Evolutionary conservation across 2,797 vertebrate species (phyloP).

Genomic region (Discoglossus pictus): DNA sequence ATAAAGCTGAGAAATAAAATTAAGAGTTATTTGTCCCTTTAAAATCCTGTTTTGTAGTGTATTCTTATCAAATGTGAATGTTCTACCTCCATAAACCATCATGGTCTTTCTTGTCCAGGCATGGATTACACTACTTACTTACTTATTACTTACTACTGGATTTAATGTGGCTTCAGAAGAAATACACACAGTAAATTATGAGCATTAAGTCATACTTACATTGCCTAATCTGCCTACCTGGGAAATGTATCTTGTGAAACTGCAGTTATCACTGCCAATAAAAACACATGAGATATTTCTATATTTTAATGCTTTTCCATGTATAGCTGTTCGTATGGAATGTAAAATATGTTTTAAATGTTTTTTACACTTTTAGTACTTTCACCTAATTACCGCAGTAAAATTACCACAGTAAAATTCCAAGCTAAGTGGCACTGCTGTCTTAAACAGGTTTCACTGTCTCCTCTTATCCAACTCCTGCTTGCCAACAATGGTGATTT

Average conservation of each 20-base stretch:
- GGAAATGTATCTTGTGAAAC: constrained; percentile 20
- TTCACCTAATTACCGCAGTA: no score
- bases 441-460: constrained; percentile 18
- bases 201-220: constrained; percentile 4
- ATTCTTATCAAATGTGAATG: not conserved
- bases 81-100: constrained; percentile 6
- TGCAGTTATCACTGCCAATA: no score
- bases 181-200: no score
- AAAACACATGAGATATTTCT: constrained; percentile 5
- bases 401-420: no score
- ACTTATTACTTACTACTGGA: no score
- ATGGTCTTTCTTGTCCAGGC: constrained; percentile 7
- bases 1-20: no score
- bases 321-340: constrained; percentile 3
- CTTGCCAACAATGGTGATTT: constrained; percentile 16
- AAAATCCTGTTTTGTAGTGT: no score
- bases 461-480: constrained; percentile 10
- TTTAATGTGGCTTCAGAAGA: not conserved
- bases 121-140: not conserved
- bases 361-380: not conserved
- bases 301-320: not conserved
- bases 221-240: constrained; percentile 17
- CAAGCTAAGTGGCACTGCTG: not conserved
- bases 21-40: no score
- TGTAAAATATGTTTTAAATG: constrained; percentile 15